Conservation (phyloP, 2,888 invertebrate species). For the Branchellion lobata region DNA sequence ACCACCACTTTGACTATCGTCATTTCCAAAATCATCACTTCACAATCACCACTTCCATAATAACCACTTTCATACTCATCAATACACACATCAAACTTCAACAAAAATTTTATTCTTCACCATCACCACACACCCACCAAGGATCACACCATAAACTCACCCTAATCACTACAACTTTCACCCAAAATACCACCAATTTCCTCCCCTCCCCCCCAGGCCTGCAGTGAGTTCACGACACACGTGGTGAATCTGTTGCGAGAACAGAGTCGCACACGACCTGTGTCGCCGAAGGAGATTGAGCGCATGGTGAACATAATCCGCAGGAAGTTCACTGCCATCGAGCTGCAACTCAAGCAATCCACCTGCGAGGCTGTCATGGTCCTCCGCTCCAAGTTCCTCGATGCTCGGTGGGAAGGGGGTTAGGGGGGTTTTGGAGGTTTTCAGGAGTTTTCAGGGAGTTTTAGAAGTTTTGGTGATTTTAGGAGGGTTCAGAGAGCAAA, state of each 20-base stretch:
- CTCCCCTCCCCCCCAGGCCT: slow-evolving; percentile 74
- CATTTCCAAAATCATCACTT: too few species aligned
- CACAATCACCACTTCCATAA: background rate
- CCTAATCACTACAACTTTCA: too few species aligned
- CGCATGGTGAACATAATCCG: slow-evolving; percentile 62
- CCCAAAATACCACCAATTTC: too few species aligned
- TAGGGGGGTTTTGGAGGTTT: too few species aligned
- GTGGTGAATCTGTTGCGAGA: slow-evolving; percentile 95
- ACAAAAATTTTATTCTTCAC: background rate
- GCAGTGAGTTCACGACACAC: slow-evolving; percentile 99
- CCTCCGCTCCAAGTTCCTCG: slow-evolving; percentile 77
- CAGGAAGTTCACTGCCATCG: slow-evolving; percentile 64
- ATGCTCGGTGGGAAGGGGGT: slow-evolving; percentile 67
- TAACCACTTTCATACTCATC: background rate
- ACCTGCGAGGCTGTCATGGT: slow-evolving; percentile 99
- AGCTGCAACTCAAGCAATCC: slow-evolving; percentile 90
- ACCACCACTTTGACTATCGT: too few species aligned
- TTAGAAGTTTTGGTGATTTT: too few species aligned
- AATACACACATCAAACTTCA: background rate
- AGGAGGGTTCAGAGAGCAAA: too few species aligned
- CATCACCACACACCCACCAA: too few species aligned
- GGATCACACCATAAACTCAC: too few species aligned
- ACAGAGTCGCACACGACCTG: slow-evolving; percentile 94
- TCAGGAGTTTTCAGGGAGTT: too few species aligned
- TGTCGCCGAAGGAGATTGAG: slow-evolving; percentile 97